phyloP scores from a whole-genome alignment of 2,113 vertebrate species.

The Madoqua kirkii region DNA sequence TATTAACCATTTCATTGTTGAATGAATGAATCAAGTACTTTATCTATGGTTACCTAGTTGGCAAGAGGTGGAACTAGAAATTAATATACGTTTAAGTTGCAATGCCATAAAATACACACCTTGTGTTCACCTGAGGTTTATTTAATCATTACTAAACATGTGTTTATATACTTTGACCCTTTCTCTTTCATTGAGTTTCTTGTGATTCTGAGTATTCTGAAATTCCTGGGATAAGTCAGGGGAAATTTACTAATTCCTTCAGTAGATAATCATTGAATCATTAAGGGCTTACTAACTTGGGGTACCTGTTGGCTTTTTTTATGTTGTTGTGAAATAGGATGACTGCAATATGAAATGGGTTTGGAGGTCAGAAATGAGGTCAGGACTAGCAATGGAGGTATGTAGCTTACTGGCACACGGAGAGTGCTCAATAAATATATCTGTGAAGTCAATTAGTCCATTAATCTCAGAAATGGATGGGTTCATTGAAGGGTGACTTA shows the following conservation, averaged over 20 bases:
- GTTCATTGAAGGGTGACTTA: not conserved
- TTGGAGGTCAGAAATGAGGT: not conserved
- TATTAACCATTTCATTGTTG: not conserved
- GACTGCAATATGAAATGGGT: not conserved
- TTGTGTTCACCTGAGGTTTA: not conserved
- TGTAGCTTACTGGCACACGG: not conserved
- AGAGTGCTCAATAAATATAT: not conserved
- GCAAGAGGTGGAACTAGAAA: not conserved
- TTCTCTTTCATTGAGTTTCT: not conserved
- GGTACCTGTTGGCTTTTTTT: not conserved
- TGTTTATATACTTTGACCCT: not conserved
- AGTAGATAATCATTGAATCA: not conserved
- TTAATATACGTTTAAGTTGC: not conserved
- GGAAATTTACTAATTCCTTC: not conserved
- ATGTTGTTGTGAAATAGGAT: not conserved
- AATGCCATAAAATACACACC: not conserved
- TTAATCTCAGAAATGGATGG: not conserved
- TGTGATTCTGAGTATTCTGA: not conserved
- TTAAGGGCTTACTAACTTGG: not conserved
- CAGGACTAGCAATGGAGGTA: not conserved
- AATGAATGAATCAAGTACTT: not conserved
- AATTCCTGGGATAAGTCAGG: not conserved
- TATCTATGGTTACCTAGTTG: not conserved
- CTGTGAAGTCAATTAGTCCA: not conserved
- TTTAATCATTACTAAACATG: not conserved